phyloP scores from a whole-genome alignment of 2,888 invertebrate genomes.

The Dryocosmus kuriphilus region DNA sequence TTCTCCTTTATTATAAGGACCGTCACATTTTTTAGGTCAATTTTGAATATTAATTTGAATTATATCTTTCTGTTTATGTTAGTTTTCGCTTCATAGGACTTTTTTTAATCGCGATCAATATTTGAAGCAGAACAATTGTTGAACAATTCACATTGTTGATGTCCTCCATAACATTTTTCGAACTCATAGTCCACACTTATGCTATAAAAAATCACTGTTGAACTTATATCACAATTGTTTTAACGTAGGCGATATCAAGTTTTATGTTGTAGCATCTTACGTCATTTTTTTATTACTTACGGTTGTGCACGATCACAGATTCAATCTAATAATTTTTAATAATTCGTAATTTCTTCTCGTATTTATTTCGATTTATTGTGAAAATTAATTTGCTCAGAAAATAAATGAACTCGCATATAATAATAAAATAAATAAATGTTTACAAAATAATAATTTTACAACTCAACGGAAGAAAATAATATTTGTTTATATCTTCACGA shows the following conservation, averaged over 20 bases:
- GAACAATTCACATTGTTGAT: background rate
- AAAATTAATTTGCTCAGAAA: background rate
- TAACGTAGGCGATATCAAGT: conserved; percentile 3
- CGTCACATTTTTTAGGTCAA: background rate
- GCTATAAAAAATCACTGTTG: conserved; percentile 10
- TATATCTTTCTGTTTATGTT: background rate
- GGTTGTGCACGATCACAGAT: background rate
- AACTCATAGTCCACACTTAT: conserved; percentile 25
- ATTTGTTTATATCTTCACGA: background rate
- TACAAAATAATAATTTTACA: background rate
- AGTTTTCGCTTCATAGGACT: conserved; percentile 3
- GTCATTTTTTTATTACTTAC: conserved; percentile 1
- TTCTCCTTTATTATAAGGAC: background rate
- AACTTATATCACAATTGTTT: conserved; percentile 27
- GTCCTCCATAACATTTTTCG: conserved; percentile 17
- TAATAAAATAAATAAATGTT: too few relatives aligned
- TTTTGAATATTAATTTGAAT: background rate
- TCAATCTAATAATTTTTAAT: background rate
- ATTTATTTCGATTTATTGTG: background rate
- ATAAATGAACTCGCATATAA: background rate
- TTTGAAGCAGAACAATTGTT: background rate
- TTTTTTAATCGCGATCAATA: conserved; percentile 5
- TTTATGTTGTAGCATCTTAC: background rate
- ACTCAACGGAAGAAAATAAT: background rate
- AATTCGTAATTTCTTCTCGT: background rate